These are phyloP conservation scores for Chrysotoxum bicinctum DNA, from an alignment of 2,888 invertebrate species.

Conservation along the genomic window DNA sequence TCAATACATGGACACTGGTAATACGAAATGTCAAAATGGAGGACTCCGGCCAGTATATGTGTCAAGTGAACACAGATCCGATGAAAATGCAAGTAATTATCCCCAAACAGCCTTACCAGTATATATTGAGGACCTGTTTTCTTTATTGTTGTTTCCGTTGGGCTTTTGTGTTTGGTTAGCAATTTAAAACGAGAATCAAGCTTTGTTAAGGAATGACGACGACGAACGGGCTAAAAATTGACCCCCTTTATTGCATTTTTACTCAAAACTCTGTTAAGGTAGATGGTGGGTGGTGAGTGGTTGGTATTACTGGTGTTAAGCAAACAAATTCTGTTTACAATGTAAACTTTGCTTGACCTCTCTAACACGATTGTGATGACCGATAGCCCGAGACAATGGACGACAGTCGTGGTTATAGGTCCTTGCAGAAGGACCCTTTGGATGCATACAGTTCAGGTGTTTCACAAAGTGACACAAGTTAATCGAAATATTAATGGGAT, in stretches of 20 bases:
- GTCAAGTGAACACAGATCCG: constrained; percentile 96
- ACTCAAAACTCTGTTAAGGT: not conserved
- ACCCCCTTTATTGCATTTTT: constrained; percentile 17
- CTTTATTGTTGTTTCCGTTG: not conserved
- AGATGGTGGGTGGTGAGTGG: not conserved
- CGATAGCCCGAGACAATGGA: constrained; percentile 49
- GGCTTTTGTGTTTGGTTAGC: constrained; percentile 32
- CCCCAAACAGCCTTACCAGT: constrained; percentile 46
- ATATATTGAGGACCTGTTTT: not conserved
- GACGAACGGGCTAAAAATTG: not conserved
- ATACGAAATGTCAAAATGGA: constrained; percentile 92
- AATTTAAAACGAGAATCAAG: constrained; percentile 34
- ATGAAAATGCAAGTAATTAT: constrained; percentile 94
- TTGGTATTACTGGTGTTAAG: not conserved
- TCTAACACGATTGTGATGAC: constrained; percentile 38
- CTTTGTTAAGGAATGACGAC: not conserved
- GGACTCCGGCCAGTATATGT: constrained; percentile 96
- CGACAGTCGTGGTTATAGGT: constrained; percentile 19
- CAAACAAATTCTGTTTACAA: constrained; percentile 38
- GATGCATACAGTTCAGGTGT: constrained; percentile 9
- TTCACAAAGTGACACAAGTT: constrained; percentile 73
- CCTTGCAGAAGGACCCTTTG: constrained; percentile 6
- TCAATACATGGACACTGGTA: constrained; percentile 95
- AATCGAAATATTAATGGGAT: constrained; percentile 74
- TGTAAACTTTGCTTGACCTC: constrained; percentile 43